These are phyloP conservation scores for Climacteris rufus DNA, from an alignment of 2,113 vertebrate genomes.

Conservation along the genomic window DNA sequence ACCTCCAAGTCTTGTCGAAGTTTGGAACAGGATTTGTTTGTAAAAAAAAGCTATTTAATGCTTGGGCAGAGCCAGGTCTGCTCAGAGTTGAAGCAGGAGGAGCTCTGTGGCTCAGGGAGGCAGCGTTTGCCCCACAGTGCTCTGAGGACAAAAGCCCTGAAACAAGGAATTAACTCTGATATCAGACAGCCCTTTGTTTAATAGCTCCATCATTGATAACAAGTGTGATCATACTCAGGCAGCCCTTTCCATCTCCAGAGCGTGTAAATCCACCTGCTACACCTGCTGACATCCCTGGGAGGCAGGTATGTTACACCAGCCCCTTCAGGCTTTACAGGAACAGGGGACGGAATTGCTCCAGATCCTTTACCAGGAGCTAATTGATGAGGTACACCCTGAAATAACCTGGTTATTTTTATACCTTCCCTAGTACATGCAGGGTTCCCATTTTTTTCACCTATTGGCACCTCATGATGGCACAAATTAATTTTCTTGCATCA, in stretches of 20 bases:
- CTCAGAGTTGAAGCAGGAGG: neutral
- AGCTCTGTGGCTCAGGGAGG: neutral
- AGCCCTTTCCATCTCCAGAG: neutral
- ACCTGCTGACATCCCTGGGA: neutral
- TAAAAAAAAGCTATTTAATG: fast-evolving
- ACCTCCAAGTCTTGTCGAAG: neutral
- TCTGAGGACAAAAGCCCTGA: neutral
- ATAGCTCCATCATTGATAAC: neutral
- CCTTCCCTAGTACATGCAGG: neutral
- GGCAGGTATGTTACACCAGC: neutral
- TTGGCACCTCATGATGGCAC: neutral
- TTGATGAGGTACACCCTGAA: neutral
- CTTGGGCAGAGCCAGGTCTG: neutral
- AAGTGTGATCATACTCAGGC: neutral
- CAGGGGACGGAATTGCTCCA: neutral
- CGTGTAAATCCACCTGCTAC: neutral
- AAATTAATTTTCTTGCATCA: neutral
- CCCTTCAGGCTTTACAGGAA: neutral
- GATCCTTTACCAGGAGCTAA: neutral
- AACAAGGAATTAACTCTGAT: neutral
- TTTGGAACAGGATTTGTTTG: neutral
- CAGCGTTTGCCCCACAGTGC: fast-evolving
- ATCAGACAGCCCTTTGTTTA: neutral
- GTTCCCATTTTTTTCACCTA: neutral
- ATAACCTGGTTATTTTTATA: neutral